A percentile compares a stretch with the other conserved stretches of the same genome.
These are phyloP conservation scores for Thymelicus sylvestris DNA, from an alignment of 2,888 invertebrate species.

Conservation along the genomic window DNA sequence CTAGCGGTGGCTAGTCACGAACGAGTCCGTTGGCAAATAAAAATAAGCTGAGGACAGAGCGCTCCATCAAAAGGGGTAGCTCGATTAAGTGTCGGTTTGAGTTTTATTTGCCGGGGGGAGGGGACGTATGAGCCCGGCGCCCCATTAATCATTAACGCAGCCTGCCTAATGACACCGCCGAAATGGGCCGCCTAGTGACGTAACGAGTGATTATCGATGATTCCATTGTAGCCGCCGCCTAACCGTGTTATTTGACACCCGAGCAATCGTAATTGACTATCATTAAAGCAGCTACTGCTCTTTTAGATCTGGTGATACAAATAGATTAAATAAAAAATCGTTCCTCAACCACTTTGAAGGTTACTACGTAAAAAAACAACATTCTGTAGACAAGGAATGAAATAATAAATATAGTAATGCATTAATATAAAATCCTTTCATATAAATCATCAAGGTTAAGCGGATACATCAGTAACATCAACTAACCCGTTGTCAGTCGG, in stretches of 20 bases:
- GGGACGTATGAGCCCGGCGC: slow-evolving; percentile 74
- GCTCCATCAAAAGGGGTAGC: slow-evolving; percentile 82
- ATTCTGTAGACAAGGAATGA: background rate
- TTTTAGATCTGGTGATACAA: slow-evolving; percentile 31
- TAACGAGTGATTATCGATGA: slow-evolving; percentile 54
- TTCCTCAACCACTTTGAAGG: background rate
- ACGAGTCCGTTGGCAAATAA: slow-evolving; percentile 64
- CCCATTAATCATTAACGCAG: slow-evolving; percentile 84
- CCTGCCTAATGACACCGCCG: slow-evolving; percentile 83
- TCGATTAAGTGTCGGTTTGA: slow-evolving; percentile 80
- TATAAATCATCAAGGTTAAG: no score
- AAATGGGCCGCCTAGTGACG: slow-evolving; percentile 73
- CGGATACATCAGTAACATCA: no score
- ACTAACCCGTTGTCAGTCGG: no score
- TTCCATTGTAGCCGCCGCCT: slow-evolving; percentile 46
- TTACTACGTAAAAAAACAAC: background rate
- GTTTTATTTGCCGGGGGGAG: slow-evolving; percentile 73
- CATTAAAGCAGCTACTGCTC: slow-evolving; percentile 40
- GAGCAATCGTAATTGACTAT: slow-evolving; percentile 47
- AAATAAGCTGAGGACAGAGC: slow-evolving; percentile 66
- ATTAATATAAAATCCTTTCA: no score
- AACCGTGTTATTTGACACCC: slow-evolving; percentile 48
- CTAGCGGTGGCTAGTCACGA: slow-evolving; percentile 61
- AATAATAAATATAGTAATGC: background rate
- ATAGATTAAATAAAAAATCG: slow-evolving; percentile 10